These are phyloP conservation scores for Columba guinea DNA, from an alignment of 2,797 vertebrate species.

Conservation along the genomic window DNA sequence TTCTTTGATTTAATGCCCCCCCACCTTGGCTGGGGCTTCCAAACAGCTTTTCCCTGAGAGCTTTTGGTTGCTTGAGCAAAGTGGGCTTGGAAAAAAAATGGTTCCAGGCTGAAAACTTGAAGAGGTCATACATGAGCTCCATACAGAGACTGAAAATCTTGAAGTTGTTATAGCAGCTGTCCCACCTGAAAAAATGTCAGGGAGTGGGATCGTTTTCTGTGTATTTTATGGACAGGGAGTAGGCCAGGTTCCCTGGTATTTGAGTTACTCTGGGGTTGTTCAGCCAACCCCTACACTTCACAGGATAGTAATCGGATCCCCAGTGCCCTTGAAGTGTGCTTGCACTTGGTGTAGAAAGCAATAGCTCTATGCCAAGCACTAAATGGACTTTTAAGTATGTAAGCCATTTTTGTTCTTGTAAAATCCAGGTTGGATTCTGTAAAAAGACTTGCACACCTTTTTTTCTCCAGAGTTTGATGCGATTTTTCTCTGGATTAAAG, in stretches of 20 bases:
- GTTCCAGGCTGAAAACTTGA: constrained; percentile 65
- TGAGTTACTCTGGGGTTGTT: constrained; percentile 68
- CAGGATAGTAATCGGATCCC: constrained; percentile 74
- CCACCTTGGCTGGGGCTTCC: neutral
- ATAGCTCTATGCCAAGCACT: constrained; percentile 54
- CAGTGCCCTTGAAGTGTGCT: constrained; percentile 72
- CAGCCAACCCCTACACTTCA: constrained; percentile 70
- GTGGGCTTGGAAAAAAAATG: constrained; percentile 57
- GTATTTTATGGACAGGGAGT: constrained; percentile 73
- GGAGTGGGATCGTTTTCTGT: constrained; percentile 73
- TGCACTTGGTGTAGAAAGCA: constrained; percentile 54
- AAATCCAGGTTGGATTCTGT: constrained; percentile 58
- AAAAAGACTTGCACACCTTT: constrained; percentile 57
- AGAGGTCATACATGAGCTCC: constrained; percentile 63
- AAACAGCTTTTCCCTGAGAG: neutral
- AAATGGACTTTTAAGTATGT: constrained; percentile 68
- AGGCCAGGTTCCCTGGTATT: constrained; percentile 71
- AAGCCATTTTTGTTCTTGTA: constrained; percentile 62
- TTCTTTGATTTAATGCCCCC: constrained; percentile 26
- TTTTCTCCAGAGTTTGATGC: constrained; percentile 3
- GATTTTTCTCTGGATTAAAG: constrained; percentile 24
- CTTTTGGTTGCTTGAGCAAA: constrained; percentile 20
- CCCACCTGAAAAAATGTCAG: constrained; percentile 76
- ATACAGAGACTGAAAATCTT: constrained; percentile 67
- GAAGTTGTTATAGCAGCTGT: constrained; percentile 74